Evolutionary conservation across 2,888 invertebrate genomes (phyloP).

Genomic region (Cancer borealis): DNA sequence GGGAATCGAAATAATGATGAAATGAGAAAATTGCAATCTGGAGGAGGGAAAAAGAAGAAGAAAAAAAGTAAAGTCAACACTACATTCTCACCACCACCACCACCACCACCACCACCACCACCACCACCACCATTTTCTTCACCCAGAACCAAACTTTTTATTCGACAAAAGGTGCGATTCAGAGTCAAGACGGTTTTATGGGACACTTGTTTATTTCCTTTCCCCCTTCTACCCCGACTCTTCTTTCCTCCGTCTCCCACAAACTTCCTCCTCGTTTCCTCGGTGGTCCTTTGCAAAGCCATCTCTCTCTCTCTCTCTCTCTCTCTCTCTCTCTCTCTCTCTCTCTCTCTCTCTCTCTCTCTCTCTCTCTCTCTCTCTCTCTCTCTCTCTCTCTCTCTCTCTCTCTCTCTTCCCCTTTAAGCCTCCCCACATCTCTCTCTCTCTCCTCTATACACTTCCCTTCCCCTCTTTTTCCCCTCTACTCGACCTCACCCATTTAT

Average conservation of each 20-base stretch:
- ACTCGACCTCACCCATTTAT: constrained; percentile 3
- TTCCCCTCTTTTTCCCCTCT: background rate
- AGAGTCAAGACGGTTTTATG: background rate
- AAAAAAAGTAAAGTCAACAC: background rate
- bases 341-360: background rate
- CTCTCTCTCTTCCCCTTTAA: background rate
- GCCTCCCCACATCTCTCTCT: background rate
- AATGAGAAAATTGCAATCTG: background rate
- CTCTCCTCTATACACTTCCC: no score
- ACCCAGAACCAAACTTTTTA: background rate
- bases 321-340: constrained; percentile 34
- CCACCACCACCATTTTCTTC: background rate
- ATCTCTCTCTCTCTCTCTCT: background rate
- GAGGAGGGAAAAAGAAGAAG: background rate
- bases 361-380: constrained; percentile 40
- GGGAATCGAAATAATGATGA: background rate
- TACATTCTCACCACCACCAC: background rate
- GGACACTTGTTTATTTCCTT: constrained; percentile 1
- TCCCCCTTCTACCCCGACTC: background rate
- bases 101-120: background rate
- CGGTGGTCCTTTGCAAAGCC: background rate
- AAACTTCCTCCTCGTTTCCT: background rate
- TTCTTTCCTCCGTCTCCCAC: background rate
- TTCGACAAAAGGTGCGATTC: background rate
- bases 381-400: constrained; percentile 36